Evolutionary conservation across 1,140 invertebrate genomes (phyloP).

Genomic region (Bombyx mori): ASM3026992v2 NC_085119.1:11160501-11161000

Average conservation of each 20-base stretch:
- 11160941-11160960: constrained; percentile 43
- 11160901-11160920: constrained; percentile 67
- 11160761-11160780: constrained; percentile 57
- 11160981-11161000: too few relatives aligned
- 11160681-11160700: neutral
- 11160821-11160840: constrained; percentile 71
- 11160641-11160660: neutral
- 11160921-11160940: constrained; percentile 63
- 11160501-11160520: constrained; percentile 63
- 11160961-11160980: too few relatives aligned
- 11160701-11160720: neutral
- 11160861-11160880: constrained; percentile 67
- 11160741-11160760: constrained; percentile 34
- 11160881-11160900: constrained; percentile 71
- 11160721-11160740: neutral
- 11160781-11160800: constrained; percentile 66
- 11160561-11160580: constrained; percentile 59
- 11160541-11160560: constrained; percentile 44
- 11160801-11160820: constrained; percentile 67
- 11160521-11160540: constrained; percentile 61
- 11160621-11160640: neutral
- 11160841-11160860: constrained; percentile 71
- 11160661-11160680: neutral
- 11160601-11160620: neutral
- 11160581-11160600: constrained; percentile 9